Evolutionary conservation across 2,113 vertebrate genomes (phyloP), one percentile per base, ranked within the genome.

Genomic region (Notiomystis cincta): DNA sequence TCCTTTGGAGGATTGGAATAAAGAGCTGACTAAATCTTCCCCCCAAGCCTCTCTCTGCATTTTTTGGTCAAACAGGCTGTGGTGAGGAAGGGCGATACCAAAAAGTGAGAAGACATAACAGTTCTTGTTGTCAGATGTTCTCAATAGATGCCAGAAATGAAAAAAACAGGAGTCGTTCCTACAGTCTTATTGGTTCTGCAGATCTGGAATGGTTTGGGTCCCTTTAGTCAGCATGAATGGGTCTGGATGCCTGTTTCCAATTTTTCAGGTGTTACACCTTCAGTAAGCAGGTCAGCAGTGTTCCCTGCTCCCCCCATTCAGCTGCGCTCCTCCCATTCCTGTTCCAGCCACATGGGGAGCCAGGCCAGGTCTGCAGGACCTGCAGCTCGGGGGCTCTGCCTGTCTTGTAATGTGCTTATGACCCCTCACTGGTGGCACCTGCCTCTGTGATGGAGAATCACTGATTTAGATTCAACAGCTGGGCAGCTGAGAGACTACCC

Each of bases 271-370:
- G 10, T 15, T 33, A 42, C 10, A 50, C 6, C 9, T 89, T 44
- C 1, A 5, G 9, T 33, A 76, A 82, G 13, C 28, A 61, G 37
- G 48, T 40, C 11, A 7, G 24, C 24, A 47, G 5, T 0, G 7
- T 2, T 51, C 48, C 47, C 30, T 14, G 11, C 24, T 85, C 35
- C 21, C 38, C 38, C 40, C 30, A 37, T 9, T 15, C 40, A 40
- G 24, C 31, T 51, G 21, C n/a, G 9, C 67, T 73, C 56, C 22
- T 44, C 44, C 22, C 14, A 6, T 4, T 13, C 19, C 24, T 44
- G 17, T 6, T 35, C 48, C 5, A 11, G 53, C 21, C 23, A 15
- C 0, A 3, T 1, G 0, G 2, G 69, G 11, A 77, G 21, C 10
- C 57, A 47, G 28, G 38, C 10, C n/a, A 65, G 23, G 37, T 17